Evolutionary conservation across 2,113 vertebrate genomes (phyloP), one percentile per base, ranked within the genome.

Genomic region (Bos javanicus): DNA sequence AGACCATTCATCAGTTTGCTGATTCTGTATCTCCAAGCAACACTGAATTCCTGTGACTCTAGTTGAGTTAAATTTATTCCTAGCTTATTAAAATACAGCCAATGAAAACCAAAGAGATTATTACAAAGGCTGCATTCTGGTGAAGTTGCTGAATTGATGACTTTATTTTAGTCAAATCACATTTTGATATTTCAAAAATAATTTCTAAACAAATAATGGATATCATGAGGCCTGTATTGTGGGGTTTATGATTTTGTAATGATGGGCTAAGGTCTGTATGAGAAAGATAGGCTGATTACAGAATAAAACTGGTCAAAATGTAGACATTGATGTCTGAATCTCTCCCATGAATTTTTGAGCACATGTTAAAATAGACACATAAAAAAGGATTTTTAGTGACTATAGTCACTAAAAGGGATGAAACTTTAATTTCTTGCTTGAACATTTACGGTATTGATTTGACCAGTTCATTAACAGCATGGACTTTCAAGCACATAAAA

Each of bases 1-100:
- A 97, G 25, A 85, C 76, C 93, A 92, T 90, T 98, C 96, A 98
- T 95, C 94, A 88, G 84, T 90, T 80, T 97, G 90, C 94, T 97
- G 95, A 96, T 98, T 98, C 67, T 54, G 8, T 96, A 96, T 96
- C 90, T 95, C 84, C 92, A 71, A 90, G 92, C 92, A 95, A 76
- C 91, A 83, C 74, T 96, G 71, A 96, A 90, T 97, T 90, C 74
- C 74, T 91, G 21, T 84, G 84, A 91, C 92, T 96, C 89, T 59
- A 50, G 80, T 54, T 62, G 64, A 95, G 96, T 95, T 90, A 97
- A 97, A 97, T 98, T 97, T 92, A 92, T 96, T 87, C 67, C 43
- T 30, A 74, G 81, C 76, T 95, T 96, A 92, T 81, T 56, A 93
- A 97, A 96, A 95, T 91, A 89, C 91, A 92, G 71, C 48, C 80